Base-by-base conservation (phyloP, 2,888 invertebrate species). In the Nymphalis polychloros region DNA sequence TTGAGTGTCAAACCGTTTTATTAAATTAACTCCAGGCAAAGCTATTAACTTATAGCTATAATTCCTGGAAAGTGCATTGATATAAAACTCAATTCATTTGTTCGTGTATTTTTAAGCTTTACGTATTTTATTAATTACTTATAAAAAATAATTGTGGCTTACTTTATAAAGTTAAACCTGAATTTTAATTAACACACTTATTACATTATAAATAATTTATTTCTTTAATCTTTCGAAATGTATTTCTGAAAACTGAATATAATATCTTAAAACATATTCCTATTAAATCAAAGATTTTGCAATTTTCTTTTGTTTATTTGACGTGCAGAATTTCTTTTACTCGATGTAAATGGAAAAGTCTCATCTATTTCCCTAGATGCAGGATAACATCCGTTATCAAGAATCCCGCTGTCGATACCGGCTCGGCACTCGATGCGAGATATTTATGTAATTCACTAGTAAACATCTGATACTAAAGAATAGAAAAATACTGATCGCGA, bases 361-460 rank as follows among this genome's bases (percentile, higher is more conserved):
- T 31, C 49, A 31, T 10, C n/a, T 48, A 61, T 61, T 61, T 61
- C 61, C 48, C 61, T 61, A 27, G 31, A 23, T 61, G 23, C n/a
- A 31, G 31, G 48, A 7, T 17, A 31, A 20, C 23, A 53, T 63
- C 53, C 35, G 41, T 46, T 63, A 52, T 49, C n/a, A 60, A 47
- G 48, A 19, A 60, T 60, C 47, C 10, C 8, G 64, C 70, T 64
- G 57, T 70, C 70, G 57, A 67, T 67, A 70, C 47, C 67, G 49
- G 53, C 55, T 52, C 60, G 20, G 61, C 55, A 41, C 55, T 46
- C 55, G 35, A n/a, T 19, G 47, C n/a, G 41, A 41, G 52, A 59
- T 55, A 19, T 8, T 31, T 59, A 47, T 65, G 59, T 53, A 59
- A 62, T 63, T 62, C 52, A 49, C 57, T 59, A 48, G 52, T 53